Evolutionary conservation across 2,888 invertebrate genomes (phyloP).

Genomic region (Sthenelais limicola): DNA sequence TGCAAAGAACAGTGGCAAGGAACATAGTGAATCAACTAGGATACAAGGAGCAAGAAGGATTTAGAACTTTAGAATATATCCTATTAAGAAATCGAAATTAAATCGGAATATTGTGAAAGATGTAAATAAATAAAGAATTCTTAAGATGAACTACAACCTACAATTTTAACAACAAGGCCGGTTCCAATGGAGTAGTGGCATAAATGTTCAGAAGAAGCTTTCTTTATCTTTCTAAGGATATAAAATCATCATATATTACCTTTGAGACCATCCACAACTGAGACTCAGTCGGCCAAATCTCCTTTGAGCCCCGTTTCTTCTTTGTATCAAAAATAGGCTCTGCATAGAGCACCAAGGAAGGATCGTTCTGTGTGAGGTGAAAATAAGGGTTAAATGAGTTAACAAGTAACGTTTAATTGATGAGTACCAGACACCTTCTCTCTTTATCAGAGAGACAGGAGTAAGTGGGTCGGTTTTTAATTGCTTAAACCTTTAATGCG

Average conservation of each 20-base stretch:
- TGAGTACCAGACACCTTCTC: no score
- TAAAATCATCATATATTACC: conserved; percentile 55
- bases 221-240: no score
- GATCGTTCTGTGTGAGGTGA: conserved; percentile 52
- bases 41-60: no score
- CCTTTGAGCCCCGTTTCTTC: conserved; percentile 54
- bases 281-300: conserved; percentile 59
- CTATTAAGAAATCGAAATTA: not conserved
- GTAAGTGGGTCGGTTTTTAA: no score
- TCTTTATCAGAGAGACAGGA: no score
- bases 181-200: no score
- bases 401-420: no score
- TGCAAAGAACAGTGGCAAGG: conserved; percentile 54
- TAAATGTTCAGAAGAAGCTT: no score
- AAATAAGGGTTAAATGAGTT: no score
- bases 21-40: no score
- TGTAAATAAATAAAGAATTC: not conserved
- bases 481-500: no score
- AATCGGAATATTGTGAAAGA: not conserved
- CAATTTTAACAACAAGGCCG: no score
- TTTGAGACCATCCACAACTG: conserved; percentile 68
- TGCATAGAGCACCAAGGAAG: conserved; percentile 60
- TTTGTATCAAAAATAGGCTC: conserved; percentile 63
- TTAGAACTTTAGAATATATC: not conserved
- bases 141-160: not conserved